Evolutionary conservation across 2,113 vertebrate species (phyloP).

Genomic region (Ptilorrhoa leucosticta): DNA sequence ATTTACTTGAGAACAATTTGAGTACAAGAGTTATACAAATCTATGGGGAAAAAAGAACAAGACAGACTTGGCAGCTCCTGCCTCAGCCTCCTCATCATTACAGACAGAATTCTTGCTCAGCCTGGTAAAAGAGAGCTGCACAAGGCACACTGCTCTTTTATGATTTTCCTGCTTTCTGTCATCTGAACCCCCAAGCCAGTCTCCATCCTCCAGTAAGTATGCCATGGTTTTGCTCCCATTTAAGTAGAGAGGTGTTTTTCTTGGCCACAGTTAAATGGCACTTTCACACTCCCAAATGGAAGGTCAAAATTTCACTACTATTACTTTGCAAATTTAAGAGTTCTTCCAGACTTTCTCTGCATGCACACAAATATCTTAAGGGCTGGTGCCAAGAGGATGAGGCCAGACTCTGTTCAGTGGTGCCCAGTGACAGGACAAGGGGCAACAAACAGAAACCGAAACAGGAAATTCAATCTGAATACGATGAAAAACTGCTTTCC

Average conservation of each 20-base stretch:
- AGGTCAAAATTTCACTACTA: neutral
- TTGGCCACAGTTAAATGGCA: neutral
- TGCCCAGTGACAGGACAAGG: neutral
- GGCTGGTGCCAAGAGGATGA: neutral
- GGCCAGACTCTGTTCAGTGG: neutral
- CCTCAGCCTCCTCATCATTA: conserved; percentile 40
- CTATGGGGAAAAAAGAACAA: conserved; percentile 51
- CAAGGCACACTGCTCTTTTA: conserved; percentile 4
- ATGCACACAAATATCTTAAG: neutral
- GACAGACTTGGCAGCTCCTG: conserved; percentile 46
- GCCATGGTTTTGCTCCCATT: neutral
- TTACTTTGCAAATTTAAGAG: neutral
- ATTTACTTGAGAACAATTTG: conserved; percentile 44
- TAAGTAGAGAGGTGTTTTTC: neutral
- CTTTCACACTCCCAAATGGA: neutral
- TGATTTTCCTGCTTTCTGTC: neutral
- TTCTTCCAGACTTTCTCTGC: neutral
- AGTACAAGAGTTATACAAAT: conserved; percentile 50
- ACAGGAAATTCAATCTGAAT: neutral
- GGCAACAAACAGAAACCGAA: neutral
- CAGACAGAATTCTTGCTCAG: conserved; percentile 37
- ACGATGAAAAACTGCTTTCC: neutral
- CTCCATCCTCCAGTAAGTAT: neutral
- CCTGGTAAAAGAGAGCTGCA: neutral
- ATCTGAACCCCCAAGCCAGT: neutral